Base-by-base conservation (phyloP, 2,888 invertebrate species). In the Drosophila kambysellisi region DNA sequence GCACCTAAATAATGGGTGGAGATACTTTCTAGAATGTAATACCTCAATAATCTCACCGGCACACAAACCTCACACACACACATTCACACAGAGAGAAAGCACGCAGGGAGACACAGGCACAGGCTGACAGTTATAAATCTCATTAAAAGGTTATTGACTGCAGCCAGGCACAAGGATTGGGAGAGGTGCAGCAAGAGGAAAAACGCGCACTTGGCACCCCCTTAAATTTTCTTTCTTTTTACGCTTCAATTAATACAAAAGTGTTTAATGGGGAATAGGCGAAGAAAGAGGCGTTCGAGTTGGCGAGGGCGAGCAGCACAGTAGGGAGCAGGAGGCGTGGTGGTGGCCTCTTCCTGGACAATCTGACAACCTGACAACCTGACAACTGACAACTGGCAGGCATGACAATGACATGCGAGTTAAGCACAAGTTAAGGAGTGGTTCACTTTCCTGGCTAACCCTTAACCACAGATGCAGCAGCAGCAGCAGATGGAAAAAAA, bases 211-310 rank as follows among this genome's bases (percentile, higher is more conserved):
- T 73, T 74, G 63, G 67, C 73, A 69, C 43, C 70, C 68, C 66
- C 57, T 70, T 75, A 57, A 85, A 85, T 69, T 76, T 88, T 88
- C 88, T 83, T 85, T 89, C 81, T 86, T 86, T 84, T 86, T 85
- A 89, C 88, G 88, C 89, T 86, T 88, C 86, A 88, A 89, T 88
- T 90, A 89, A 85, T 89, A 84, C 84, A 82, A 88, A 89, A 88
- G 88, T 89, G 88, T 88, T 89, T 88, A 80, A 74, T 88, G 68
- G 69, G 59, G 61, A 60, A 54, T 61, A 63, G 62, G 39, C 25
- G 69, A 54, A 51, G 54, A 50, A 57, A 43, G 57, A 43, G 57
- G 41, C 30, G 56, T 29, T 39, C 17, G 29, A 39, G 39, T 17
- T n/a, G 58, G 52, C 52, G 37, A 54, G 48, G 32, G 46, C 35